Evolutionary conservation across 2,888 invertebrate genomes (phyloP).

Genomic region (Drosophila greeni): DNA sequence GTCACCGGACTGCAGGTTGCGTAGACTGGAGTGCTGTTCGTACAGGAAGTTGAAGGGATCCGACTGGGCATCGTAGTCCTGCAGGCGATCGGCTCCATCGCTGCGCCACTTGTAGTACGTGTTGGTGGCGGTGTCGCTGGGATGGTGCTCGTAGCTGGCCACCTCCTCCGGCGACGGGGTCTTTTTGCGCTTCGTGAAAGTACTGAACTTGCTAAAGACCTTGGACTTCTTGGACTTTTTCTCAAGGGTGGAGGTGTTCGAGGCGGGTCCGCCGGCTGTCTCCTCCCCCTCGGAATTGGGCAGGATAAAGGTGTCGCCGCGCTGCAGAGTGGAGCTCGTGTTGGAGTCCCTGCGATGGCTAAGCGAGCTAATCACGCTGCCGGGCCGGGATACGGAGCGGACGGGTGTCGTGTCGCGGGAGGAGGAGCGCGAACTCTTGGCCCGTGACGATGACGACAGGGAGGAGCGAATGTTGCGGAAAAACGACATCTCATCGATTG

Average conservation of each 20-base stretch:
- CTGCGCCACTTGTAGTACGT: conserved; percentile 77
- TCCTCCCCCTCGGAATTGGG: conserved; percentile 62
- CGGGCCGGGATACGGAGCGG: conserved; percentile 64
- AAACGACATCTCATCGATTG: conserved; percentile 72
- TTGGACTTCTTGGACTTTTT: conserved; percentile 76
- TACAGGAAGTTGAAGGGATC: conserved; percentile 78
- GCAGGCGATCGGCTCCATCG: conserved; percentile 65
- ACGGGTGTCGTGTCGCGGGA: conserved; percentile 77
- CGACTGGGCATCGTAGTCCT: conserved; percentile 73
- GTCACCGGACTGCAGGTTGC: conserved; percentile 50
- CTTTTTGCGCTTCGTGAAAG: conserved; percentile 77
- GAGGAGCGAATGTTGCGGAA: conserved; percentile 77
- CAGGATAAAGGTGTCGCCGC: conserved; percentile 78
- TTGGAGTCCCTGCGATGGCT: conserved; percentile 65
- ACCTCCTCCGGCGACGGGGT: conserved; percentile 61
- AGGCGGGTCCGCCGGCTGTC: conserved; percentile 35
- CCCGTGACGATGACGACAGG: conserved; percentile 65
- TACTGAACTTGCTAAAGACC: conserved; percentile 76
- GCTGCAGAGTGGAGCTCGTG: conserved; percentile 71
- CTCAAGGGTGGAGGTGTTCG: conserved; percentile 71
- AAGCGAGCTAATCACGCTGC: conserved; percentile 60
- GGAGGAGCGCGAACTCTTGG: conserved; percentile 68
- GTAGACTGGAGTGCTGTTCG: conserved; percentile 73
- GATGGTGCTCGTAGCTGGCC: conserved; percentile 72
- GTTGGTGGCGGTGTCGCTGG: conserved; percentile 75